Percentiles rank a stretch among this genome's conserved stretches.
Evolutionary conservation across 2,113 vertebrate species (phyloP).

Genomic region (Pteronura brasiliensis): DNA sequence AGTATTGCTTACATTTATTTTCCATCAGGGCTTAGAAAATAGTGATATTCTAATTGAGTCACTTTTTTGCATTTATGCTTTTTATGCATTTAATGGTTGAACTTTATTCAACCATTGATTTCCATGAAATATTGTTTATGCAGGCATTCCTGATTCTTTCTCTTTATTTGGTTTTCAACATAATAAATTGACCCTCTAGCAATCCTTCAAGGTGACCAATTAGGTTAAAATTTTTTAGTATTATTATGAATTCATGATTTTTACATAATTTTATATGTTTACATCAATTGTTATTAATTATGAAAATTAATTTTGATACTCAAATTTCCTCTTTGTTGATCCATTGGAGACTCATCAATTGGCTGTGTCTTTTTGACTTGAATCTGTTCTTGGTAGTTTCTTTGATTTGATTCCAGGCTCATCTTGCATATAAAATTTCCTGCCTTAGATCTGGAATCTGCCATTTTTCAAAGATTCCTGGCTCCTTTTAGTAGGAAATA

Average conservation of each 20-base stretch:
- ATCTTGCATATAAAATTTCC: background rate
- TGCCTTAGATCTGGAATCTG: background rate
- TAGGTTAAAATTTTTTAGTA: background rate
- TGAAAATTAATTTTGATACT: background rate
- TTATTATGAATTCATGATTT: background rate
- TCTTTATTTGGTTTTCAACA: background rate
- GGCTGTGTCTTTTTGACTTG: background rate
- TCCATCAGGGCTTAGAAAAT: background rate
- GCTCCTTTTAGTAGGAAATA: background rate
- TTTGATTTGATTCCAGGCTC: background rate
- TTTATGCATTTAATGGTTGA: background rate
- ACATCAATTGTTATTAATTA: background rate
- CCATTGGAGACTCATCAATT: background rate
- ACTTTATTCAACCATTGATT: background rate
- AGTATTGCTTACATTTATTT: background rate
- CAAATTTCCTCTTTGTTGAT: background rate
- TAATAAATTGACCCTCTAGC: background rate
- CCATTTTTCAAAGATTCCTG: background rate
- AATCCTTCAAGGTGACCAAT: background rate
- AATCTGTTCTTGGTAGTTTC: background rate
- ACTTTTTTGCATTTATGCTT: background rate
- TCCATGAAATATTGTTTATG: background rate
- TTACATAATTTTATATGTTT: background rate
- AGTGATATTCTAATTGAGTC: background rate
- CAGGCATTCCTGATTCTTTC: background rate